Evolutionary conservation across 2,797 vertebrate species (phyloP).

Genomic region (Gambelia wislizenii): DNA sequence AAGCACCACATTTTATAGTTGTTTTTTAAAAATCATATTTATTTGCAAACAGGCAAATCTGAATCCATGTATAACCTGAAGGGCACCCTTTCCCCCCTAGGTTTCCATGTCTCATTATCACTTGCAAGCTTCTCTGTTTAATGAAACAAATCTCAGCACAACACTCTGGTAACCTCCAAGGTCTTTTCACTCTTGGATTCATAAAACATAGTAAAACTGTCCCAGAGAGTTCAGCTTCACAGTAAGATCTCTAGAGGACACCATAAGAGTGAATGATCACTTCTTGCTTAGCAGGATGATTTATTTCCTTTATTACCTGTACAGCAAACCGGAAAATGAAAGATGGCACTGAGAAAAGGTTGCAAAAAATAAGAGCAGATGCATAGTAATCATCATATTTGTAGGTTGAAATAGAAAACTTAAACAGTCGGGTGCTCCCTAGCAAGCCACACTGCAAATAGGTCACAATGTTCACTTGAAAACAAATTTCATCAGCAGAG

Average conservation of each 20-base stretch:
- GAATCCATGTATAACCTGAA: background rate
- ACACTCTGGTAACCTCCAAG: slow-evolving; percentile 18
- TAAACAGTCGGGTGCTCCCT: slow-evolving; percentile 25
- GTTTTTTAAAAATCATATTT: background rate
- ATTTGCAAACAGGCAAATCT: background rate
- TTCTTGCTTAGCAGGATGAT: slow-evolving; percentile 7
- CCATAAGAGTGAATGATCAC: slow-evolving; percentile 37
- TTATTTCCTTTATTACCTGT: slow-evolving; percentile 34
- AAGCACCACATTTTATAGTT: background rate
- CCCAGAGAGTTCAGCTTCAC: slow-evolving; percentile 22
- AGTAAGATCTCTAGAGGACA: slow-evolving; percentile 34
- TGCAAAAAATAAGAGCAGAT: slow-evolving; percentile 49
- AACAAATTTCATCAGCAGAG: slow-evolving; percentile 38
- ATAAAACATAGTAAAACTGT: slow-evolving; percentile 31
- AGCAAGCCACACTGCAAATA: slow-evolving; percentile 18
- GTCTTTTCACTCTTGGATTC: slow-evolving; percentile 10
- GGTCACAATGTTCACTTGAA: slow-evolving; percentile 23
- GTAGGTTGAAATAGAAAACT: slow-evolving; percentile 21
- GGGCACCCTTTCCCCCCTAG: background rate
- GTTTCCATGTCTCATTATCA: background rate
- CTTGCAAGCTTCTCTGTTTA: background rate
- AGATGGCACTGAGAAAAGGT: slow-evolving; percentile 31
- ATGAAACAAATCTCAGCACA: background rate
- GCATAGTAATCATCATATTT: slow-evolving; percentile 19
- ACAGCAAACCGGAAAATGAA: slow-evolving; percentile 46